Evolutionary conservation across 1,140 invertebrate genomes (phyloP), one percentile per base, ranked within the genome.

Genomic region (Sinella curviseta): DNA sequence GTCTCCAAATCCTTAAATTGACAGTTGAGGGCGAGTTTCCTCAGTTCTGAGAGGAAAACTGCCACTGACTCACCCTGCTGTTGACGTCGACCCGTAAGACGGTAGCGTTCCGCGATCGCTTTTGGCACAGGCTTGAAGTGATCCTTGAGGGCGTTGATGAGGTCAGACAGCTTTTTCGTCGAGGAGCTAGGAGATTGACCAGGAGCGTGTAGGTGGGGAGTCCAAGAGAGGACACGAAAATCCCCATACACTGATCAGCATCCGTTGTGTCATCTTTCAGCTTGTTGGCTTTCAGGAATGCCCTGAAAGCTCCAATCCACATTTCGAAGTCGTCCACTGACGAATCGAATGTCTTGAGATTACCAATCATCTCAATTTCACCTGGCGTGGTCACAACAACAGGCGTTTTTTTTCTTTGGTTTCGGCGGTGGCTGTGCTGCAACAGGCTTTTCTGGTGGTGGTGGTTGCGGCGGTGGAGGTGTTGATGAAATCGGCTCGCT

Each of bases 1-100:
- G 26, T 57, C 4, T 82, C 78, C 48, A 83, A 67, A 26, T 79
- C 60, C 28, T 24, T 65, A 75, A 82, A 83, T 34, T 80, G 78
- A 36, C 82, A 83, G 31, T 80, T 57, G 34, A 67, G 31, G 16
- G 82, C 78, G 20, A 83, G 55, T 31, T 78, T 82, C 0, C 78
- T 54, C 36, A 83, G 55, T 28, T 82, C 82, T 4, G 82, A 76
- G 20, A 78, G 17, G 57, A 74, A 83, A 12, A 28, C 24, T 16
- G 73, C 33, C 3, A 82, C 54, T 28, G 77, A 24, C 39, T 83
- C 82, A 36, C 81, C 78, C 14, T 34, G 70, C n/a, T 57, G 31
- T 34, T 82, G 82, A 14, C 60, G 55, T 8, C 82, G 60, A 30
- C 54, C 67, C 33, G 30, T 67, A 74, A 83, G 79, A 24, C 82